Conservation (phyloP, 2,113 vertebrate genomes). For the Piaya cayana region DNA sequence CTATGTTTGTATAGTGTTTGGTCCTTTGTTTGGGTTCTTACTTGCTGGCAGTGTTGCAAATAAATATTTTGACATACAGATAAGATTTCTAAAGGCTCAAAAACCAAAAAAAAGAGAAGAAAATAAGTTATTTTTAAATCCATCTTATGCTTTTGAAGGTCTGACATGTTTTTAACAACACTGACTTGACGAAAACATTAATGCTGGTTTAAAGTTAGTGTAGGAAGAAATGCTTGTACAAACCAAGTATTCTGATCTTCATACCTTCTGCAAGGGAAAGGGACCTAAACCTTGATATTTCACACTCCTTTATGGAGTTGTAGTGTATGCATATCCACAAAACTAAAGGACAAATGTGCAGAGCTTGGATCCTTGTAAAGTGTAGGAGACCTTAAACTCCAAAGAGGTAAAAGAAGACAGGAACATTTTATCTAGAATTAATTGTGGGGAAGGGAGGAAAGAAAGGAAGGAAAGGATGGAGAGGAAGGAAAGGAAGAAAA, state of each 20-base stretch:
- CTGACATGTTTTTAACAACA: background rate
- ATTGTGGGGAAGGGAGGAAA: background rate
- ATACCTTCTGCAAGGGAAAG: background rate
- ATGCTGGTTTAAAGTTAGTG: background rate
- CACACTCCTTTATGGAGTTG: background rate
- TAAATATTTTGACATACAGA: background rate
- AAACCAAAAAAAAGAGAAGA: background rate
- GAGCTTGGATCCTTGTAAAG: background rate
- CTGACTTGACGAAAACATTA: background rate
- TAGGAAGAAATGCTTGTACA: background rate
- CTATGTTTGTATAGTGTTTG: background rate
- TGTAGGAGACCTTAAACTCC: background rate
- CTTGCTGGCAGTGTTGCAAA: background rate
- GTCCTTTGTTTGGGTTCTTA: background rate
- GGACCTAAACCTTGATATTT: background rate
- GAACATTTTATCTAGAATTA: background rate
- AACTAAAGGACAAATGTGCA: too few relatives aligned
- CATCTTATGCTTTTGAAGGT: background rate
- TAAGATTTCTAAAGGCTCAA: background rate
- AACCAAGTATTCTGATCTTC: background rate
- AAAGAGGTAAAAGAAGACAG: background rate
- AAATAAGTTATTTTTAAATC: background rate
- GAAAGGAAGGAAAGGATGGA: too few relatives aligned
- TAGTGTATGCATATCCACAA: background rate
- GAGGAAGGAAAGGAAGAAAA: background rate